Evolutionary conservation across 2,797 vertebrate species (phyloP), one percentile per base, ranked within the genome.

Genomic region (Silurus aristotelis): DNA sequence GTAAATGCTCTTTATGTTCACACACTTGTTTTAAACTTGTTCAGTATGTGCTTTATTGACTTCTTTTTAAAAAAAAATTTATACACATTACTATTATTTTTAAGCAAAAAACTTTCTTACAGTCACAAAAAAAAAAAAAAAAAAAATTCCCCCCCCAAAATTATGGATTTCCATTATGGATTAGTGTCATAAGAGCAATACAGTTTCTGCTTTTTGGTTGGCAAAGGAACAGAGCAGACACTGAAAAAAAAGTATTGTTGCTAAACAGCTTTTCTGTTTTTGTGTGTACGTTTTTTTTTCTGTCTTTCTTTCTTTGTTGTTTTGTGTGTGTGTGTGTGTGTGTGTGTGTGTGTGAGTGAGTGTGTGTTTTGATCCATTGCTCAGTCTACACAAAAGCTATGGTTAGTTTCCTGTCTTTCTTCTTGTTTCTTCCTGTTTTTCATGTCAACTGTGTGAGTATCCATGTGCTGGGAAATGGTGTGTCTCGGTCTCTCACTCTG

Each of bases 361-460:
- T 76, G 25, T 63, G 20, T 58, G n/a, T 78, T 83, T 76, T 48
- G 52, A 61, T 81, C 70, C 46, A 63, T 71, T 66, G 80, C 67
- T 83, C 76, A 82, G 71, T 90, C 81, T 71, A 13, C 73, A 46
- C 31, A n/a, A 71, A 38, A 76, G 52, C 83, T 72, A 70, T 72
- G 77, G 84, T 92, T 89, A 72, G 83, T 90, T 95, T 95, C 95
- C 95, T 94, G 93, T 88, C 90, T 93, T 95, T 94, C 92, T 94
- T 85, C 93, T 89, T 90, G 88, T 88, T 85, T 90, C 89, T 95
- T 95, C 95, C 95, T 95, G 94, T 95, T 95, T 90, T 95, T 93
- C 79, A 86, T 2, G 56, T 87, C 82, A 43, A 38, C 8, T 75
- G 70, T 77, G 31, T 67, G 63, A 84, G 81, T 85, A 43, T 84